Evolutionary conservation across 1,140 invertebrate genomes (phyloP).

Genomic region (Caenorhabditis latens): DNA sequence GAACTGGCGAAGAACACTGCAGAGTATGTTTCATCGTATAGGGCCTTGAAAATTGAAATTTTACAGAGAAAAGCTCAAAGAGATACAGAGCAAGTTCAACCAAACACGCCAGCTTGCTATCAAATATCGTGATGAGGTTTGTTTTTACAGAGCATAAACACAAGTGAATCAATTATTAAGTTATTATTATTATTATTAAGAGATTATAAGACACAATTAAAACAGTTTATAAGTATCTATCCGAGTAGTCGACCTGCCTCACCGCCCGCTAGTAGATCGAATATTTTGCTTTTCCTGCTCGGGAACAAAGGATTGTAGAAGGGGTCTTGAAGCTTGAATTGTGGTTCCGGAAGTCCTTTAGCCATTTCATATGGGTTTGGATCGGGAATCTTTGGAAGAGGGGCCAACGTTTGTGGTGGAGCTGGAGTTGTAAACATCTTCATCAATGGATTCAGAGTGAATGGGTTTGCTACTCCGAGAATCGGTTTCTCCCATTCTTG

Average conservation of each 20-base stretch:
- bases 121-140: constrained; percentile 41
- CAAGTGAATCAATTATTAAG: not conserved
- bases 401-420: constrained; percentile 20
- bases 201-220: not conserved
- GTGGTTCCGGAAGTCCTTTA: constrained; percentile 58
- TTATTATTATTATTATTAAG: constrained; percentile 13
- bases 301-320: constrained; percentile 68
- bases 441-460: constrained; percentile 66
- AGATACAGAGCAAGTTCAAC: not conserved
- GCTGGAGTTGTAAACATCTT: constrained; percentile 62
- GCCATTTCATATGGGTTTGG: constrained; percentile 41
- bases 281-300: constrained; percentile 64
- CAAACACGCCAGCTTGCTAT: constrained; percentile 42
- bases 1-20: not conserved
- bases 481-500: constrained; percentile 53
- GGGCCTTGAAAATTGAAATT: not conserved
- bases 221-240: not conserved
- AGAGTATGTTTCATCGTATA: not conserved
- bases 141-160: not conserved
- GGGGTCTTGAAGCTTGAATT: constrained; percentile 66
- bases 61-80: not conserved
- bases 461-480: constrained; percentile 59
- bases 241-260: constrained; percentile 57
- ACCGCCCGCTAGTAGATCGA: constrained; percentile 64
- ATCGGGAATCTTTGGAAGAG: constrained; percentile 4